phyloP scores from a whole-genome alignment of 2,797 vertebrate species.

The Peromyscus melanophrys region DNA sequence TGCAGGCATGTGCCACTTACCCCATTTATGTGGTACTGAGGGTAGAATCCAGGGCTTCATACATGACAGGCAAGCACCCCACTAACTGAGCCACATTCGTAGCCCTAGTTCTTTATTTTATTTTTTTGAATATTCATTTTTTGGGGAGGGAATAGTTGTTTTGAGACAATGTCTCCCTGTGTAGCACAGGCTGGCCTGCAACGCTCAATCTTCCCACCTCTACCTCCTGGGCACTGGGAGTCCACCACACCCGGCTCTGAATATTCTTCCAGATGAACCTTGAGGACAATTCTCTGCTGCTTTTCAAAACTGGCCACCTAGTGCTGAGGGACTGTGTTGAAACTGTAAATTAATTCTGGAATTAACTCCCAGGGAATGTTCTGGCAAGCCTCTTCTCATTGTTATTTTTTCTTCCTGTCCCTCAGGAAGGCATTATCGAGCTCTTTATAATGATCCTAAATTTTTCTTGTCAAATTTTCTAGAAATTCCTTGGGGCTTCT shows the following conservation, averaged over 20 bases:
- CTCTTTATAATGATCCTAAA: neutral
- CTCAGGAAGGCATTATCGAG: neutral
- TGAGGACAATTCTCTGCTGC: neutral
- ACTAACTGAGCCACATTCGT: no score
- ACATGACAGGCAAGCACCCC: neutral
- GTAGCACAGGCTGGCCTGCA: neutral
- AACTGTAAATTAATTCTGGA: neutral
- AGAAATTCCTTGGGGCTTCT: neutral
- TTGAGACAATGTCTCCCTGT: neutral
- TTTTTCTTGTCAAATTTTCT: conserved; percentile 36
- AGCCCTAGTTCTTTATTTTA: neutral
- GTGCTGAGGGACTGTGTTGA: rapidly evolving
- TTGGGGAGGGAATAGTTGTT: neutral
- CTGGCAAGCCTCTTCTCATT: rapidly evolving
- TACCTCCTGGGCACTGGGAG: neutral
- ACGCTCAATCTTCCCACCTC: neutral
- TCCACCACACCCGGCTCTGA: neutral
- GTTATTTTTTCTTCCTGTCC: neutral
- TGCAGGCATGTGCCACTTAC: neutral
- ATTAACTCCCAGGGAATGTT: no score
- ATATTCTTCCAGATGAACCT: neutral
- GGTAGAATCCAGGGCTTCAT: no score
- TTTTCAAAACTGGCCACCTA: neutral
- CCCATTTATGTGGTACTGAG: neutral
- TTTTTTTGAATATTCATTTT: neutral